A percentile compares a stretch with the other conserved stretches of the same genome.
Conservation (phyloP, 2,113 vertebrate species). For the Hoplias malabaricus region DNA sequence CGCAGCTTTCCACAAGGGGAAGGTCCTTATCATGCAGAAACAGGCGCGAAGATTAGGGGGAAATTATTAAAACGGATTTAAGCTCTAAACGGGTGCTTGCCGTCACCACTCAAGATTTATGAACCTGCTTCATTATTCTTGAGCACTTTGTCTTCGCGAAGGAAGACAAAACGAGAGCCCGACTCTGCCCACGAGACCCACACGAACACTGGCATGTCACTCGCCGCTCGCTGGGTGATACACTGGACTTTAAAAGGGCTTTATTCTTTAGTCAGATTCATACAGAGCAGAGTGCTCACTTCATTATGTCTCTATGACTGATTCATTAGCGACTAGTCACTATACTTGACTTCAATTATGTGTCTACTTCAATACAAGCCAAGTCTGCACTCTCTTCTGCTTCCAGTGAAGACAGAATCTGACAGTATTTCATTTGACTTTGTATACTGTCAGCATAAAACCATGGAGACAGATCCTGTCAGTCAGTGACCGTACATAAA, state of each 20-base stretch:
- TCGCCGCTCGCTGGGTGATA: background rate
- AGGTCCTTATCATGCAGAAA: slow-evolving; percentile 56
- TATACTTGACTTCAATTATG: background rate
- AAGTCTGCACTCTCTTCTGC: background rate
- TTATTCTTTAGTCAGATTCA: background rate
- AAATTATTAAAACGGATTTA: slow-evolving; percentile 56
- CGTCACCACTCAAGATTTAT: slow-evolving; percentile 53
- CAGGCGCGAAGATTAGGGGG: slow-evolving; percentile 53
- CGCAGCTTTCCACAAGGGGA: slow-evolving; percentile 12
- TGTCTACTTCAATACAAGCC: background rate
- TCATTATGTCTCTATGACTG: background rate
- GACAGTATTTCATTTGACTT: background rate
- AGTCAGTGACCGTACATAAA: no score
- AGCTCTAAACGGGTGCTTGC: slow-evolving; percentile 28
- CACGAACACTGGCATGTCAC: background rate
- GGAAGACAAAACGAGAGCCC: background rate
- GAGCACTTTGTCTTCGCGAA: slow-evolving; percentile 48
- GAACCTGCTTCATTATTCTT: slow-evolving; percentile 46
- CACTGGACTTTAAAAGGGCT: background rate
- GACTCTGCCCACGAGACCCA: background rate
- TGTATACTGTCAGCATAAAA: background rate
- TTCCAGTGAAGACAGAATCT: background rate
- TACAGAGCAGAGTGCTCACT: slow-evolving; percentile 3
- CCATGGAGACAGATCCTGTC: background rate
- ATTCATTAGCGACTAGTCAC: background rate